Percentiles rank a stretch among this genome's conserved stretches.
These are phyloP conservation scores for Bovichtus diacanthus DNA, from an alignment of 2,797 vertebrate species.

Conservation along the genomic window DNA sequence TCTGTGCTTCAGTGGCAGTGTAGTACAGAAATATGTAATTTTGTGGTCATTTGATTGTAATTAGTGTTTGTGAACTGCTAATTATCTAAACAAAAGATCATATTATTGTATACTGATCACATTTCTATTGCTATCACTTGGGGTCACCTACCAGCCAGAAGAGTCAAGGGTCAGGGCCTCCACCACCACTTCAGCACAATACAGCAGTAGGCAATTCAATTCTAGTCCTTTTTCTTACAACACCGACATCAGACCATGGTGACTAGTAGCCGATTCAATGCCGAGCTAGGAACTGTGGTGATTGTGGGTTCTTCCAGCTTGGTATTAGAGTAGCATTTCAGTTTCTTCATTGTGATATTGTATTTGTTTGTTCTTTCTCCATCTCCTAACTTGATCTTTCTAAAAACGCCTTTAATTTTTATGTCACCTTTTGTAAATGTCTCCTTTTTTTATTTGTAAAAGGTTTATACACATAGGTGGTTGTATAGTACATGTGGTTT, in stretches of 20 bases:
- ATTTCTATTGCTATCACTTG: slow-evolving; percentile 53
- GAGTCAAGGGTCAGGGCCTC: slow-evolving; percentile 29
- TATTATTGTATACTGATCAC: slow-evolving; percentile 61
- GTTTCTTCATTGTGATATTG: slow-evolving; percentile 31
- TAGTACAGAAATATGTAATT: slow-evolving; percentile 65
- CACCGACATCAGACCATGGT: slow-evolving; percentile 36
- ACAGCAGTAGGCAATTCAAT: slow-evolving; percentile 52
- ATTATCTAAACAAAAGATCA: slow-evolving; percentile 62
- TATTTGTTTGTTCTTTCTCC: slow-evolving; percentile 21
- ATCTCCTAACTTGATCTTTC: slow-evolving; percentile 18
- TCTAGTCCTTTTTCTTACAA: slow-evolving; percentile 34
- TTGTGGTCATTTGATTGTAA: slow-evolving; percentile 71
- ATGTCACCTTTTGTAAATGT: slow-evolving; percentile 59
- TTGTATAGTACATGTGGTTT: slow-evolving; percentile 51
- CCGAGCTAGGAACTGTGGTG: slow-evolving; percentile 44
- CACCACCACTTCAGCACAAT: slow-evolving; percentile 46
- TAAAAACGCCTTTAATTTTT: slow-evolving; percentile 59
- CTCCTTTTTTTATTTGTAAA: slow-evolving; percentile 61
- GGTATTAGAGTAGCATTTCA: slow-evolving; percentile 52
- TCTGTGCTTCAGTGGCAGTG: slow-evolving; percentile 68
- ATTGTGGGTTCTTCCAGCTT: slow-evolving; percentile 48
- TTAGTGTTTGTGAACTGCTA: slow-evolving; percentile 67
- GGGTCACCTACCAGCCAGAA: slow-evolving; percentile 34
- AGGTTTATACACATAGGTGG: slow-evolving; percentile 56
- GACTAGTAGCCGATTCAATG: slow-evolving; percentile 54